Base-by-base conservation (phyloP, 2,113 vertebrate species). In the Myotis lucifugus region DNA sequence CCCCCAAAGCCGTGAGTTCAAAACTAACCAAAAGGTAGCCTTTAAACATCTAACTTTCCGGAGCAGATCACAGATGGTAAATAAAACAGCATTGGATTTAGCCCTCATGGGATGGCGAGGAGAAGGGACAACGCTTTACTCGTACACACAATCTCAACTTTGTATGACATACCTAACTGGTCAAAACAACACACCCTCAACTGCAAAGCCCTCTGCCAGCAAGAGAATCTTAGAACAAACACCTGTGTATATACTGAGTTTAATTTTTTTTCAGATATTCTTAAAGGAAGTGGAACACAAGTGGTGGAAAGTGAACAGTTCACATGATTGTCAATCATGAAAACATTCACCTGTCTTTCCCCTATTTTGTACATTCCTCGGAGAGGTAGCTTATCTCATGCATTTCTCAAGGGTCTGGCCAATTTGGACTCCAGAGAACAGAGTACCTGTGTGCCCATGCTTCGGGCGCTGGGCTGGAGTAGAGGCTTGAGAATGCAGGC, bases 401-500 rank as follows among this genome's bases (percentile, higher is more conserved):
- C 21, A 5, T 46, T 67, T 46, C 34, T 52, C 85, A 48, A 86
- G 40, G 37, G 19, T n/a, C 59, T 72, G 69, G 17, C 64, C 50
- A 59, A 2, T 32, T 14, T 34, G 46, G 48, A 73, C 29, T 19
- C 32, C 0, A 4, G 48, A 74, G 88, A 73, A 46, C 48, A n/a
- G 8, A 61, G 54, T 97, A 97, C 97, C 97, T 97, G 95, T 27
- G 23, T 52, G 61, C 67, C 77, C n/a, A 9, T 19, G 59, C 88
- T 96, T 95, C 27, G 87, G 84, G 27, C 2, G 87, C 67, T 59
- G 82, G 54, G 52, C 40, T 50, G 32, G 14, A 3, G 86, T 77
- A 5, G 96, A 97, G n/a, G 73, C 54, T 84, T 21, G 87, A 40
- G 97, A 97, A 52, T 73, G 48, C 73, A 97, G 92, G 94, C 97